Conservation (phyloP, 1,140 invertebrate genomes). For the Homalodisca vitripennis region DNA sequence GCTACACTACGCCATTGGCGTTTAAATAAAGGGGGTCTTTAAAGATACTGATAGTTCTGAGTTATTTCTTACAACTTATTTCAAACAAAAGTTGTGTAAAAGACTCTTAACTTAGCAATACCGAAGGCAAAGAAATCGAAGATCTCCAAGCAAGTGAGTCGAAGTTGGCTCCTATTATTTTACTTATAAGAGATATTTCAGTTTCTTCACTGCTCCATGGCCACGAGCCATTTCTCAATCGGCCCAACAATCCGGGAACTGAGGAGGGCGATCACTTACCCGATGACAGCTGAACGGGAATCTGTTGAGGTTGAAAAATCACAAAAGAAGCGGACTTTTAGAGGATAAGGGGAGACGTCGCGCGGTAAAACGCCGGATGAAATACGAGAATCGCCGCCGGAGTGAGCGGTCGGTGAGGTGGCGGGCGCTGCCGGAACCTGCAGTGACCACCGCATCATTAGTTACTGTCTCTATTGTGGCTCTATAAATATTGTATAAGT, state of each 20-base stretch:
- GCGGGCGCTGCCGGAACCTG: neutral
- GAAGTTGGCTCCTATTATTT: too few relatives aligned
- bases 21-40: too few relatives aligned
- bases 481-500: constrained; percentile 19
- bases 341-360: neutral
- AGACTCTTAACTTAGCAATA: too few relatives aligned
- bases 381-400: neutral
- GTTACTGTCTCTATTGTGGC: neutral
- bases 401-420: neutral
- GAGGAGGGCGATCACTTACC: neutral
- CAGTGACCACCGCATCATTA: constrained; percentile 2
- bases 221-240: too few relatives aligned
- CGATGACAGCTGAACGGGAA: constrained; percentile 4
- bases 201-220: too few relatives aligned
- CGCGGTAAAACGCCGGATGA: constrained; percentile 18
- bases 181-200: too few relatives aligned
- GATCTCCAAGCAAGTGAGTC: too few relatives aligned
- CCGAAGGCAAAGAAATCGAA: too few relatives aligned
- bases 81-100: too few relatives aligned
- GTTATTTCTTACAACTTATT: too few relatives aligned
- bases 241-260: neutral
- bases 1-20: too few relatives aligned
- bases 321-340: constrained; percentile 25
- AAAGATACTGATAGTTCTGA: too few relatives aligned
- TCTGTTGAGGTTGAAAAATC: constrained; percentile 14